A percentile compares a stretch with the other conserved stretches of the same genome.
Evolutionary conservation across 2,113 vertebrate species (phyloP).

Genomic region (Mastomys coucha): DNA sequence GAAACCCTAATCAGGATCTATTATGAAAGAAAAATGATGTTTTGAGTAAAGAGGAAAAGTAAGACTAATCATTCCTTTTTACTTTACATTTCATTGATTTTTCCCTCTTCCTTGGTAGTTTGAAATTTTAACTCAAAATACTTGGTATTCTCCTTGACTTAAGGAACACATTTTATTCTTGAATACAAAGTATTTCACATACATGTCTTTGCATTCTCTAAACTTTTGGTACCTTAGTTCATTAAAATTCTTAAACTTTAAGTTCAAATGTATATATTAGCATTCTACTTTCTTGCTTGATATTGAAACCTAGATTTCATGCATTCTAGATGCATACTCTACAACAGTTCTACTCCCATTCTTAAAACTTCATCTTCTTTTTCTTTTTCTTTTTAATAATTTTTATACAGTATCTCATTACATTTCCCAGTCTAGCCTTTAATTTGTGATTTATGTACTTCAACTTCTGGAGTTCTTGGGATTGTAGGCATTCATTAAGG

Average conservation of each 20-base stretch:
- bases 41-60: not conserved
- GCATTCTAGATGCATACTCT: not conserved
- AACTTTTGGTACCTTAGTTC: not conserved
- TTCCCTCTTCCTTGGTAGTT: not conserved
- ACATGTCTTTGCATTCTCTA: not conserved
- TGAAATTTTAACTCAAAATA: not conserved
- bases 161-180: slow-evolving; percentile 19
- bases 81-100: slow-evolving; percentile 31
- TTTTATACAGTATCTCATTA: not conserved
- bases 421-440: not conserved
- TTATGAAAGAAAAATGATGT: not conserved
- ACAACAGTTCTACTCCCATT: not conserved
- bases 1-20: not conserved
- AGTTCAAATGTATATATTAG: not conserved
- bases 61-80: not conserved
- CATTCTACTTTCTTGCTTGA: not conserved
- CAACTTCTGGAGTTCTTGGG: not conserved
- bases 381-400: no score
- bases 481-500: not conserved
- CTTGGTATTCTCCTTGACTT: not conserved
- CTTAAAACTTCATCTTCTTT: not conserved
- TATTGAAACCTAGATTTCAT: not conserved
- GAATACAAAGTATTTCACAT: not conserved
- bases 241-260: not conserved
- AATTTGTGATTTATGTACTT: not conserved